These are phyloP conservation scores for Zaprionus camerounensis DNA, from an alignment of 1,140 invertebrate genomes.

Conservation along the genomic window DNA sequence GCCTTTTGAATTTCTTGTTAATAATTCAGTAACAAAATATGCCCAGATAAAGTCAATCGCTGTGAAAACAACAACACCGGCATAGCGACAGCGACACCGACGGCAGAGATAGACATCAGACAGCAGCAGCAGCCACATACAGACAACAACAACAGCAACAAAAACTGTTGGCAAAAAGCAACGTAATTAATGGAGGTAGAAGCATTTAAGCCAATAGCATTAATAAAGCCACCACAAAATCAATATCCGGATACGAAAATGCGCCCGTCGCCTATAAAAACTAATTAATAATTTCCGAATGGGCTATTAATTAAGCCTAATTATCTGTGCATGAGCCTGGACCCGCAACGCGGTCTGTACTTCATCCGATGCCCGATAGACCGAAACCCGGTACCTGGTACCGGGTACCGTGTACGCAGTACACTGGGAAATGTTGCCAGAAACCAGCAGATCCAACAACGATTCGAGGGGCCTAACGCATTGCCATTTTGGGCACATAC, in stretches of 20 bases:
- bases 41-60: constrained; percentile 79
- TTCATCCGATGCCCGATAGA: constrained; percentile 22
- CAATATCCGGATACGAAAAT: constrained; percentile 84
- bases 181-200: constrained; percentile 84
- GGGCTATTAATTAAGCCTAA: constrained; percentile 85
- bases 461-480: constrained; percentile 15
- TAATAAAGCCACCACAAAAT: constrained; percentile 85
- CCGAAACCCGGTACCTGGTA: background rate
- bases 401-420: background rate
- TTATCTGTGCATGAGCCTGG: constrained; percentile 82
- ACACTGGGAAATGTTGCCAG: background rate
- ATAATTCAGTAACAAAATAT: constrained; percentile 79
- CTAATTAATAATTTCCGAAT: constrained; percentile 85
- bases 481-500: constrained; percentile 35
- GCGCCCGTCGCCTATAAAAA: constrained; percentile 84
- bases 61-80: constrained; percentile 64
- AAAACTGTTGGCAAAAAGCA: constrained; percentile 79
- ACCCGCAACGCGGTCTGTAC: constrained; percentile 74
- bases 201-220: constrained; percentile 84
- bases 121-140: constrained; percentile 31
- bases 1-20: constrained; percentile 54
- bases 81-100: constrained; percentile 33
- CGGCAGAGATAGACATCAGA: constrained; percentile 34
- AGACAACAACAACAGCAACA: constrained; percentile 40
- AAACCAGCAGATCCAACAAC: background rate